A percentile compares a stretch with the other conserved stretches of the same genome.
Evolutionary conservation across 1,140 invertebrate species (phyloP).

Genomic region (Drosophila dunni): DNA sequence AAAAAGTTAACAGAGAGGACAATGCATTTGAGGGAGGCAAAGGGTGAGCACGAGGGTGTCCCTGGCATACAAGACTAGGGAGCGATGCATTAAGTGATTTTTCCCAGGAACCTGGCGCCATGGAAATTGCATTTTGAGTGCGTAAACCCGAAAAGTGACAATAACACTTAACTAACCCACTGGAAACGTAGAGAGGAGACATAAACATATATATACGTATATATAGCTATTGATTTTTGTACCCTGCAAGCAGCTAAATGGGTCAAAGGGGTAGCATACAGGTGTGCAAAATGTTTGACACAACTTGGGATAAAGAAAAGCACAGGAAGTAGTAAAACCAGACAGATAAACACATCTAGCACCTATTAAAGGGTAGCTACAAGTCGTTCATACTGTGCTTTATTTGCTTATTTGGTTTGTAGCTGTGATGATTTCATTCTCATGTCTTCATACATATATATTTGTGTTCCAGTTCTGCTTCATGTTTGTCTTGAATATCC

Average conservation of each 20-base stretch:
- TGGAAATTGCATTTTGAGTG: slow-evolving; percentile 62
- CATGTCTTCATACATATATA: slow-evolving; percentile 12
- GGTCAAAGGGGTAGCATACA: neutral
- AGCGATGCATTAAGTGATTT: slow-evolving; percentile 65
- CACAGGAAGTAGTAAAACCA: neutral
- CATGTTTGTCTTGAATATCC: slow-evolving; percentile 45
- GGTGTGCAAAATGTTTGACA: neutral
- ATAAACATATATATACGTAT: neutral
- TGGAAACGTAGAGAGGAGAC: slow-evolving; percentile 4
- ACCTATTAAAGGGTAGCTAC: neutral
- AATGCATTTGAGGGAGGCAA: slow-evolving; percentile 24
- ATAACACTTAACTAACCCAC: slow-evolving; percentile 28
- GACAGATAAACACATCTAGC: neutral
- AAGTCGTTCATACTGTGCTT: neutral
- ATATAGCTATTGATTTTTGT: slow-evolving; percentile 65
- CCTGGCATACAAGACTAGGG: neutral
- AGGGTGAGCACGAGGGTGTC: neutral
- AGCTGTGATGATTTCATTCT: slow-evolving; percentile 67
- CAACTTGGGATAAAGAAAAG: neutral
- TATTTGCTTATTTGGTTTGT: slow-evolving; percentile 12
- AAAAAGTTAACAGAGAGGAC: slow-evolving; percentile 43
- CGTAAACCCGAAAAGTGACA: slow-evolving; percentile 38
- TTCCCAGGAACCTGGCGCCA: slow-evolving; percentile 58
- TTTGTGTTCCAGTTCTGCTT: slow-evolving; percentile 30
- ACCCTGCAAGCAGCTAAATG: neutral